These are phyloP conservation scores for Lepus timidus DNA, from an alignment of 2,113 vertebrate species.

Conservation along the genomic window DNA sequence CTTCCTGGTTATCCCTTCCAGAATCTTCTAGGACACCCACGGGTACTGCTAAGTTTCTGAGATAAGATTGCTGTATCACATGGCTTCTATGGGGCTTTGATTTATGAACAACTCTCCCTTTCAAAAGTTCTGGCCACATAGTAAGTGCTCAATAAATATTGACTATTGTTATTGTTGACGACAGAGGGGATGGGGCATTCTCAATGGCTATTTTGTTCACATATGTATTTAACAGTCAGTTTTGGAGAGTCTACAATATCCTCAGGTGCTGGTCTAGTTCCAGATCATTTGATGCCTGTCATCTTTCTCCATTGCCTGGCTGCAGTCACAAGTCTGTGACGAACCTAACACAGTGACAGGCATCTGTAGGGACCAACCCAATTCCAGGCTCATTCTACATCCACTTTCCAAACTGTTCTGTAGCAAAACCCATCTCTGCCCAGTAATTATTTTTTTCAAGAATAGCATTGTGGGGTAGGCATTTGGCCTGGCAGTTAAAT, in stretches of 20 bases:
- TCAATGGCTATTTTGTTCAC: neutral
- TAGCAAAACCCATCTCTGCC: constrained; percentile 11
- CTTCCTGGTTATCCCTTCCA: neutral
- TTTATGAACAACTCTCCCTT: constrained; percentile 18
- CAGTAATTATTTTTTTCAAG: neutral
- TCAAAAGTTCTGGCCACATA: neutral
- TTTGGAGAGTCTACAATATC: neutral
- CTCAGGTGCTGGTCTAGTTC: neutral
- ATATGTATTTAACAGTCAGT: neutral
- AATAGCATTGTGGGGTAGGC: neutral
- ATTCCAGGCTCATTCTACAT: neutral
- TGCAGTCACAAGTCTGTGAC: neutral
- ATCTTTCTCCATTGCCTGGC: neutral
- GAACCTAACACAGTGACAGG: neutral
- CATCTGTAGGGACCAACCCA: neutral
- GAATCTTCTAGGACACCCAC: neutral
- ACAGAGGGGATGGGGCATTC: neutral
- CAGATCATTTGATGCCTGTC: neutral
- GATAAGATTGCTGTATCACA: neutral
- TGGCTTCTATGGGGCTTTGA: neutral
- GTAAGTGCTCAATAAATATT: neutral
- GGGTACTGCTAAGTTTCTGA: neutral
- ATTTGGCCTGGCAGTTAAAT: too few relatives aligned
- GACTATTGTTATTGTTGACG: neutral
- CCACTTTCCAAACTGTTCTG: neutral